These are phyloP conservation scores for Dendrolimus pini DNA, from an alignment of 2,888 invertebrate species.

Conservation along the genomic window DNA sequence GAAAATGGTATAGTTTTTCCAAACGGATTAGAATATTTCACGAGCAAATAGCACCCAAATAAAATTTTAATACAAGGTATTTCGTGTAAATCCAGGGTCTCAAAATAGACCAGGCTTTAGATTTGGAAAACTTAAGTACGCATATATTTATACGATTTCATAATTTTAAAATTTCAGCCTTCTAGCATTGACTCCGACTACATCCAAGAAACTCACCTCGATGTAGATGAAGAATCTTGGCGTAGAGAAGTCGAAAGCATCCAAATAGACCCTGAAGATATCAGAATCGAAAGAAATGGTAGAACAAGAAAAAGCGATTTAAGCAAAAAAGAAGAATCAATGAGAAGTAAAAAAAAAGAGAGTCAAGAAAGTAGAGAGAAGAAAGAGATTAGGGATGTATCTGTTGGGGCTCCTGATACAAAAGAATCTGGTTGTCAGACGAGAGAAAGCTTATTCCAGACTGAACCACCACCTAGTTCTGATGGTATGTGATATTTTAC, in stretches of 20 bases:
- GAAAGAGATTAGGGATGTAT: conserved; percentile 58
- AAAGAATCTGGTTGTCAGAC: conserved; percentile 83
- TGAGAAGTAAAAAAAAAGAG: conserved; percentile 43
- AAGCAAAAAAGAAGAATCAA: conserved; percentile 54
- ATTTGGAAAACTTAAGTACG: too few species aligned
- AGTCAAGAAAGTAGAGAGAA: conserved; percentile 33
- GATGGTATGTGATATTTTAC: conserved; percentile 39
- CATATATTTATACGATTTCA: not conserved
- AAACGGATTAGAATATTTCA: too few species aligned
- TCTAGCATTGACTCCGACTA: conserved; percentile 64
- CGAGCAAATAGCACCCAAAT: too few species aligned
- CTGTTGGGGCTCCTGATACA: conserved; percentile 64
- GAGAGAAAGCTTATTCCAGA: conserved; percentile 83
- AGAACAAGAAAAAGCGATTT: conserved; percentile 46
- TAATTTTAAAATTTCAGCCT: conserved; percentile 30
- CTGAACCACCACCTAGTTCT: conserved; percentile 56
- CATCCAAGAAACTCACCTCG: conserved; percentile 55
- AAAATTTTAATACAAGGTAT: too few species aligned
- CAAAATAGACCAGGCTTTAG: too few species aligned
- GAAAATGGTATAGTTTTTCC: too few species aligned
- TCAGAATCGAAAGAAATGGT: conserved; percentile 53
- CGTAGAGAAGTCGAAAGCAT: conserved; percentile 41
- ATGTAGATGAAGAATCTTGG: conserved; percentile 58
- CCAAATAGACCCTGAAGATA: conserved; percentile 40
- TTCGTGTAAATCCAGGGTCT: too few species aligned